Conservation (phyloP, 35 echinoderm and acorn worm species). For the Strongylocentrotus purpuratus region DNA sequence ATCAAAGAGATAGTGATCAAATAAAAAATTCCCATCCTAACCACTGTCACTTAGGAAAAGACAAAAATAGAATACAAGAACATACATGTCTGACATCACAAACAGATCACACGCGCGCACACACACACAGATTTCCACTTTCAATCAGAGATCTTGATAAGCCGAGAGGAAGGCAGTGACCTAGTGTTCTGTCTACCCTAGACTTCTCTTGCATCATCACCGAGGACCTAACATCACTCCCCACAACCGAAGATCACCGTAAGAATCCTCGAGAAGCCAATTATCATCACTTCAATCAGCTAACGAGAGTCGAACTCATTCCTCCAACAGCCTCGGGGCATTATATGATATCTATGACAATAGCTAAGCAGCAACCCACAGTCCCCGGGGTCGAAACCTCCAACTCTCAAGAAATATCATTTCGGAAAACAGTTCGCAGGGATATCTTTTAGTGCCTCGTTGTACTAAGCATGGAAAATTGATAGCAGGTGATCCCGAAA, state of each 20-base stretch:
- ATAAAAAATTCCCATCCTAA: too few species aligned
- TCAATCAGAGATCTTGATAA: background rate
- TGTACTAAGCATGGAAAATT: background rate
- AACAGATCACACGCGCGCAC: slow-evolving; percentile 15
- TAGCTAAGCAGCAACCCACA: background rate
- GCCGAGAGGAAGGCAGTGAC: background rate
- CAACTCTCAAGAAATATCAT: background rate
- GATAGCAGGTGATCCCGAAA: background rate
- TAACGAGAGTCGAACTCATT: background rate
- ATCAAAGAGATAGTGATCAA: too few species aligned
- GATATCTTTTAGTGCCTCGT: too few species aligned
- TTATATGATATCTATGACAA: background rate
- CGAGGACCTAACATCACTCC: background rate
- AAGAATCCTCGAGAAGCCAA: background rate
- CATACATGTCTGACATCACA: background rate
- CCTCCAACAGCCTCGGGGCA: background rate
- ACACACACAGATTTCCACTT: background rate
- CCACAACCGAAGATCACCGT: background rate
- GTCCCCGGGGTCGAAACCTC: background rate
- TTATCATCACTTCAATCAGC: slow-evolving; percentile 11
- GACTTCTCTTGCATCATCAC: background rate
- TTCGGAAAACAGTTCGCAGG: background rate
- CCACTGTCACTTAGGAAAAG: background rate
- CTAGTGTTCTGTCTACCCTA: background rate
- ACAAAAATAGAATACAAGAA: background rate